These are phyloP conservation scores for Eunapius fragilis DNA, from an alignment of 37 sponge, comb jelly and placozoan genomes.

Conservation along the genomic window DNA sequence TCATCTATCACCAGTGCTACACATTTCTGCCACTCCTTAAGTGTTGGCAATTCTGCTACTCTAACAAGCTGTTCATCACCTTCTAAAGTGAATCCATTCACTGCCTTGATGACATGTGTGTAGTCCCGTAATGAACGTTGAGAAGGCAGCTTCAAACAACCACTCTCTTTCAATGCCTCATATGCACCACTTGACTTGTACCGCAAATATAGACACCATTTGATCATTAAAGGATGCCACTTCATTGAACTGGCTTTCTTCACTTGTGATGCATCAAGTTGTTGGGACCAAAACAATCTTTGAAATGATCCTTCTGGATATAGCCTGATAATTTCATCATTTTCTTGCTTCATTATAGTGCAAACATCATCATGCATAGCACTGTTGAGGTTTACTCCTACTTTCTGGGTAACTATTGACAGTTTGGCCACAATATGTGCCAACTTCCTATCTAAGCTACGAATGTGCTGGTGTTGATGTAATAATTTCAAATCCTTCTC, in stretches of 20 bases:
- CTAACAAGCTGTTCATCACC: conserved; percentile 25
- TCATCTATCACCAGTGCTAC: conserved; percentile 49
- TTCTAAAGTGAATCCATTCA: conserved; percentile 31
- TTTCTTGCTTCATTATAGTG: no score
- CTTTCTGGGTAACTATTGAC: no score
- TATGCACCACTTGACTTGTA: conserved; percentile 27
- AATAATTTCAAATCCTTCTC: background rate
- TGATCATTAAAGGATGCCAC: conserved; percentile 52
- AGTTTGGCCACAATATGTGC: background rate
- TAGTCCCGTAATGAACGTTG: conserved; percentile 59
- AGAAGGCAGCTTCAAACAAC: conserved; percentile 20
- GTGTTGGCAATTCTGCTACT: conserved; percentile 16
- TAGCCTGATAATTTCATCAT: background rate
- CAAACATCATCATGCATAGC: background rate
- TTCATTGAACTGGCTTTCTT: conserved; percentile 20
- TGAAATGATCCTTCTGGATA: conserved; percentile 23
- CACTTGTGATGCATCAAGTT: conserved; percentile 1
- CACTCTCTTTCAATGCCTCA: conserved; percentile 16
- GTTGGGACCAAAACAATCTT: conserved; percentile 41
- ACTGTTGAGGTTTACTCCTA: background rate
- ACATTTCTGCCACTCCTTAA: conserved; percentile 35
- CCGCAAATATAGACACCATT: conserved; percentile 46
- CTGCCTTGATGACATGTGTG: conserved; percentile 30
- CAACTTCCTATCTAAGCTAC: background rate
- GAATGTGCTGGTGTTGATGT: background rate